Percentiles rank a stretch among this genome's conserved stretches.
phyloP scores from a whole-genome alignment of 2,888 invertebrate genomes.

The Oligia latruncula region DNA sequence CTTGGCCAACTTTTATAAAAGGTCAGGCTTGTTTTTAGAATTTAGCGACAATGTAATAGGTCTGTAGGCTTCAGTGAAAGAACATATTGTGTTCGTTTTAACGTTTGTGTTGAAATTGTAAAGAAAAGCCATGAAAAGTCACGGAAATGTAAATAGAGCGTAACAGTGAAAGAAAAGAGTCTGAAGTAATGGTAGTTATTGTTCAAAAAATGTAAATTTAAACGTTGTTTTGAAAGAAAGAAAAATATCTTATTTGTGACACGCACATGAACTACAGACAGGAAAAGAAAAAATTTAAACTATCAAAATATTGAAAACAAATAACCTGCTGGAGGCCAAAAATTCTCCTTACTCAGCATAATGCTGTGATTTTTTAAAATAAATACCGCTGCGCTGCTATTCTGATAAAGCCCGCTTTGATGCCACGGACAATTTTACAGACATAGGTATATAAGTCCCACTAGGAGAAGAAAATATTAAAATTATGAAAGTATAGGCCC shows the following conservation, averaged over 20 bases:
- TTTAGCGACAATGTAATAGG: background rate
- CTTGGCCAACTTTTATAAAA: constrained; percentile 13
- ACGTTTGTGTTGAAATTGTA: background rate
- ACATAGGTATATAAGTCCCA: no score
- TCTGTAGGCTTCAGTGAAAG: background rate
- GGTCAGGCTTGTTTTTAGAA: background rate
- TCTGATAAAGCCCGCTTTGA: no score
- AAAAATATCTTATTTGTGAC: background rate
- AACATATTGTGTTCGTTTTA: background rate
- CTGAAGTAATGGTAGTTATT: background rate
- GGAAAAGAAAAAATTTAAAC: no score
- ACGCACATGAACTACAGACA: background rate
- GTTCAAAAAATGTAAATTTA: background rate
- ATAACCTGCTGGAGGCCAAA: background rate
- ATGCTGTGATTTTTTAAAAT: background rate
- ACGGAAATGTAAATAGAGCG: background rate
- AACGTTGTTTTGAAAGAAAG: background rate
- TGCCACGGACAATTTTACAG: no score
- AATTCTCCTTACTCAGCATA: background rate
- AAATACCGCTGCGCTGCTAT: background rate
- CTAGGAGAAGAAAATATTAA: no score
- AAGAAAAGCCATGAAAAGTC: background rate
- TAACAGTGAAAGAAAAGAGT: background rate
- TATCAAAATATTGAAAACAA: background rate
- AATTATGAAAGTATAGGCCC: no score